Base-by-base conservation (phyloP, 2,888 invertebrate genomes). In the Marasmarcha lunaedactyla region DNA sequence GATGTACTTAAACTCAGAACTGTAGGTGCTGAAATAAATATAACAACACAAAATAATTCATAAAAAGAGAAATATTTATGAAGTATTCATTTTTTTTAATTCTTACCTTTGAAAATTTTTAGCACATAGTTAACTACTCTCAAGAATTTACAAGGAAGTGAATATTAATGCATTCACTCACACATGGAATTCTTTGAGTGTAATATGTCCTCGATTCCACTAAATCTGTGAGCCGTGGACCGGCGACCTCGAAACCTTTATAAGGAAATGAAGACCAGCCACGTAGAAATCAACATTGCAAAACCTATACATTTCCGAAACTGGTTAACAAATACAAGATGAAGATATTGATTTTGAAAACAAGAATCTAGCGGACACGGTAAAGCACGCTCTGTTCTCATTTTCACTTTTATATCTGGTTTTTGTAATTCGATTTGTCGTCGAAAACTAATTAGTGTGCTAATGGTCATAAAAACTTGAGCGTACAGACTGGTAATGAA, bases 221-320 rank as follows among this genome's bases (percentile, higher is more conserved):
- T 44, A 4, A 45, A 46, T 51, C 63, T 60, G 56, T 63, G 50
- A 64, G 64, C 54, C 66, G 54, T 54, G 65, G 58, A 30, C 30
- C 30, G n/a, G 61, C 64, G 59, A 62, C 65, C 70, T 64, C 61
- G 47, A 66, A 64, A 66, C 55, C 58, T 62, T 57, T 53, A 57
- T 50, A 63, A 68, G 64, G 64, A 71, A 66, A 65, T 60, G 57
- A 58, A 63, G 58, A 71, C 60, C 57, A 54, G 51, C 51, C 55
- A 59, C 48, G 47, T 43, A 43, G 46, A 63, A 61, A 65, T 68
- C 65, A 63, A 57, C 52, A 68, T 63, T 67, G 61, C 57, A 55
- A 71, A 69, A 59, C 48, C 46, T 54, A 55, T 57, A 57, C 52
- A 55, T 64, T 60, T 64, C 57, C 49, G 52, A 56, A 51, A 49